Percentiles rank a stretch among this genome's conserved stretches.
phyloP scores from a whole-genome alignment of 2,888 invertebrate genomes.

The Drosophila prostipennis region DNA sequence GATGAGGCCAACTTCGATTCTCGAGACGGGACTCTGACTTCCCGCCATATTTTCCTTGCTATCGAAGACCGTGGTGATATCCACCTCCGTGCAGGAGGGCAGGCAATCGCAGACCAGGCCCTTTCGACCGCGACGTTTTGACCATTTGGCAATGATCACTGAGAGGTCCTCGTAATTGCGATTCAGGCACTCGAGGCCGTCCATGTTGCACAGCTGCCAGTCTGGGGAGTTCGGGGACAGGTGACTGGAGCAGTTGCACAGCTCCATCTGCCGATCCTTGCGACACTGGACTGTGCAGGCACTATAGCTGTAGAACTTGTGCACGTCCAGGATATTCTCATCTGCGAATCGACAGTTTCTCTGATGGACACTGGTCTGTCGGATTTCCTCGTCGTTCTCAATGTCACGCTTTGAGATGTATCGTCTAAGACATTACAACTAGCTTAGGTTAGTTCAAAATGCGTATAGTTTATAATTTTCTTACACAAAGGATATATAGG shows the following conservation, averaged over 20 bases:
- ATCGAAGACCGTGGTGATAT: slow-evolving; percentile 87
- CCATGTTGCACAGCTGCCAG: slow-evolving; percentile 86
- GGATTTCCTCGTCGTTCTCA: slow-evolving; percentile 88
- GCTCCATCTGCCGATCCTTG: slow-evolving; percentile 86
- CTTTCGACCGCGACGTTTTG: slow-evolving; percentile 84
- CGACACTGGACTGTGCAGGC: slow-evolving; percentile 90
- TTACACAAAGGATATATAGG: slow-evolving; percentile 85
- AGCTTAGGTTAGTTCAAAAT: not conserved
- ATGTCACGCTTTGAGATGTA: slow-evolving; percentile 87
- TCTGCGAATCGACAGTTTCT: slow-evolving; percentile 89
- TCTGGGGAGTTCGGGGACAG: slow-evolving; percentile 87
- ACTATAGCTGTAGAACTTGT: slow-evolving; percentile 89
- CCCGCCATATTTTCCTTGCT: slow-evolving; percentile 80
- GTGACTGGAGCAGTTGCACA: slow-evolving; percentile 89
- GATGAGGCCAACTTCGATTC: slow-evolving; percentile 87
- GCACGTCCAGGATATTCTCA: slow-evolving; percentile 87
- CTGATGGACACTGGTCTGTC: slow-evolving; percentile 87
- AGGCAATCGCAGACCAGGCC: slow-evolving; percentile 89
- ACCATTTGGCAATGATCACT: slow-evolving; percentile 88
- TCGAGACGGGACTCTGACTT: slow-evolving; percentile 80
- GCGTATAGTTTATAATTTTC: slow-evolving; percentile 25
- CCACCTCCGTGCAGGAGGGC: slow-evolving; percentile 90
- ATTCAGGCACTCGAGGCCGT: slow-evolving; percentile 88
- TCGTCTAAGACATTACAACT: slow-evolving; percentile 82
- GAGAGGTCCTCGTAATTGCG: slow-evolving; percentile 87